Base-by-base conservation (phyloP, 2,797 vertebrate genomes). In the Acanthurus leucopareius region DNA sequence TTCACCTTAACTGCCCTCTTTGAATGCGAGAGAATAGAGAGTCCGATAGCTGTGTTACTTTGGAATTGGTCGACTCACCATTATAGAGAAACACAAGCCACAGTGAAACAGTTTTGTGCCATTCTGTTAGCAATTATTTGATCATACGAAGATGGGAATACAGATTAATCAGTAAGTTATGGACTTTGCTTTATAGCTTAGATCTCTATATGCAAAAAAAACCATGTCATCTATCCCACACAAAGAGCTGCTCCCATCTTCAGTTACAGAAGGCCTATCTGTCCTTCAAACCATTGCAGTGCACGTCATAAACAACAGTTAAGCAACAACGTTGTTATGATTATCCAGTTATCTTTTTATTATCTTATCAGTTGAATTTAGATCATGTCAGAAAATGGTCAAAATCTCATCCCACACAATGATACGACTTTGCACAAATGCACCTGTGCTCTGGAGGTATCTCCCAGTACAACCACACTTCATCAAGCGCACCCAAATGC, bases 371-470 rank as follows among this genome's bases (percentile, higher is more conserved):
- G 17, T 17, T 17, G 10, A 10, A 8, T 35, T 19, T 19, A 35
- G 5, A 19, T 57, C 9, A 19, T 35, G 15, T 35, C 8, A 38
- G 54, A 60, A 42, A 60, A 60, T 11, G 2, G 4, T 11, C 1
- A 35, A 58, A 38, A 38, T 38, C 16, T 58, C 16, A 58, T 58
- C 4, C 8, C 9, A 58, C 54, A 56, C 6, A 3, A 25, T 32
- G 13, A 54, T 32, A 51, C 38, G 13, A 44, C 44, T 65, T 47
- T 62, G 6, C 61, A 32, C 45, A 58, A 83, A 85, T 48, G 64
- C 19, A 90, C 87, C 89, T 87, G 75, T 54, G 15, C 49, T 25
- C 53, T 14, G 28, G 60, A 82, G 57, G 59, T 73, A 51, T 35
- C 59, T 72, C 57, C 40, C 53, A 57, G 60, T 19, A 58, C 59